These are phyloP conservation scores for Lutraria lutraria DNA, from an alignment of 2,888 invertebrate genomes.

Conservation along the genomic window DNA sequence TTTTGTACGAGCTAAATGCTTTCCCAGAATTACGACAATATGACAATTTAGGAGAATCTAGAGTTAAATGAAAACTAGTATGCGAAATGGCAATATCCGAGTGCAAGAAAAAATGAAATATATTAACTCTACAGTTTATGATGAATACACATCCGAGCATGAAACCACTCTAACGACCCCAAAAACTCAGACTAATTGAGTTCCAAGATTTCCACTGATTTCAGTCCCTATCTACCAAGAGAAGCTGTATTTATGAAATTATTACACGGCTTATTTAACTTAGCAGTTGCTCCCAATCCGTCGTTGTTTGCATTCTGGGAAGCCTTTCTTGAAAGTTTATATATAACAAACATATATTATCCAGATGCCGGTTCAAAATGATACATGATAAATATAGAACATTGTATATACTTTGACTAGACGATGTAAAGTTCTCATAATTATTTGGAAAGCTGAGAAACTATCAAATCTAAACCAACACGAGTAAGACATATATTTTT, in stretches of 20 bases:
- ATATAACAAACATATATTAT: slow-evolving; percentile 64
- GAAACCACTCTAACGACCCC: slow-evolving; percentile 13
- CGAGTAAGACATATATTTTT: slow-evolving; percentile 40
- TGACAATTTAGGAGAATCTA: slow-evolving; percentile 15
- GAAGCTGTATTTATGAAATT: slow-evolving; percentile 64
- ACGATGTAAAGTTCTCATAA: slow-evolving; percentile 58
- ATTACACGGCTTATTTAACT: slow-evolving; percentile 71
- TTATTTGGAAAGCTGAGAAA: slow-evolving; percentile 52
- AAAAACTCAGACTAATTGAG: slow-evolving; percentile 38
- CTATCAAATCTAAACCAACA: slow-evolving; percentile 26
- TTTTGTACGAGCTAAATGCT: not conserved
- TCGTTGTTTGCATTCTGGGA: slow-evolving; percentile 64
- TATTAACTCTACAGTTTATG: slow-evolving; percentile 15
- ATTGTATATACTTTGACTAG: slow-evolving; percentile 71
- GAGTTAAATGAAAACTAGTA: not conserved
- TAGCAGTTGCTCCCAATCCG: slow-evolving; percentile 65
- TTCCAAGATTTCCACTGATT: slow-evolving; percentile 43
- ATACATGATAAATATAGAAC: slow-evolving; percentile 71
- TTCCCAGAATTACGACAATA: slow-evolving; percentile 1
- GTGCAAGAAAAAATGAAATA: slow-evolving; percentile 10
- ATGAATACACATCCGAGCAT: slow-evolving; percentile 21
- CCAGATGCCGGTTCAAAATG: slow-evolving; percentile 63
- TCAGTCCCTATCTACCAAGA: slow-evolving; percentile 58
- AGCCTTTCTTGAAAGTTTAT: slow-evolving; percentile 57
- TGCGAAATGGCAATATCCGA: slow-evolving; percentile 12